Evolutionary conservation across 2,113 vertebrate genomes (phyloP).

Genomic region (Taxidea taxus): DNA sequence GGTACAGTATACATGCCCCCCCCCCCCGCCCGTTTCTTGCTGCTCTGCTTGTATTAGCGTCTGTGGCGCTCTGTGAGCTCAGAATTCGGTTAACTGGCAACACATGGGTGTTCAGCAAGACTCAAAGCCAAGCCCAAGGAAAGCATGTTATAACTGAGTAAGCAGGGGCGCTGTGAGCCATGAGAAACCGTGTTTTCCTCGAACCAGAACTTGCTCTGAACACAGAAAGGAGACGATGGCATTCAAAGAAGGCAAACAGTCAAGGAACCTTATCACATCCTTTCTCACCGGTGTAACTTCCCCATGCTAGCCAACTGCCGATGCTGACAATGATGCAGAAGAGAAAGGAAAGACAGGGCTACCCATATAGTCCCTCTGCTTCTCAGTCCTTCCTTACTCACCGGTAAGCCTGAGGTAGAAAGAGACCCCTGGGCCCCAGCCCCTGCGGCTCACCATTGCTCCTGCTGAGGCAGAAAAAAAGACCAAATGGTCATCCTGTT

Average conservation of each 20-base stretch:
- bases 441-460: too few relatives aligned
- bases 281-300: neutral
- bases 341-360: neutral
- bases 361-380: neutral
- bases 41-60: neutral
- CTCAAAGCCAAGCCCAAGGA: neutral
- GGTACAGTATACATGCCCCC: rapidly evolving
- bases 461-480: too few relatives aligned
- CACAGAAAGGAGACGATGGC: neutral
- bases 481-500: too few relatives aligned
- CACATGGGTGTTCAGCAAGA: neutral
- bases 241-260: neutral
- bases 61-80: neutral
- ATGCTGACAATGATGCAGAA: neutral
- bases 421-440: too few relatives aligned
- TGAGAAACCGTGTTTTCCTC: neutral
- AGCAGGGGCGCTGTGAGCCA: neutral
- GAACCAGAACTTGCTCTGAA: neutral
- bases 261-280: neutral
- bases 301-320: neutral
- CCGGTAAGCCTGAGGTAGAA: too few relatives aligned
- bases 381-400: neutral
- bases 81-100: neutral
- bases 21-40: neutral
- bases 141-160: neutral